Conservation (phyloP, 2,888 invertebrate species). For the Caenorhabditis sp. region DNA sequence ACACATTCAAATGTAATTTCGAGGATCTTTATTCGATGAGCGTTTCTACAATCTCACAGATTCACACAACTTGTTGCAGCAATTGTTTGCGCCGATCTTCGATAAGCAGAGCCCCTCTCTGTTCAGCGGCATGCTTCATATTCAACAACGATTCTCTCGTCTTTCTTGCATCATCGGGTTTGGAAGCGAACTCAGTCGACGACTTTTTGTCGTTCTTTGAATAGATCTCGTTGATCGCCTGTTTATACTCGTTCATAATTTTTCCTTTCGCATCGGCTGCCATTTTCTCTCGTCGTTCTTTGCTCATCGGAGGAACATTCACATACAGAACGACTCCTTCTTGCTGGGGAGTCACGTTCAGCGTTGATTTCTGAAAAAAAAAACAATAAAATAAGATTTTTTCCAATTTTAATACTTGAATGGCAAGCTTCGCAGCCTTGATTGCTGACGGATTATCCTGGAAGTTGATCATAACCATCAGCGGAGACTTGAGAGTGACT, state of each 20-base stretch:
- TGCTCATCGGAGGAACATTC: slow-evolving; percentile 85
- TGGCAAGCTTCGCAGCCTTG: slow-evolving; percentile 69
- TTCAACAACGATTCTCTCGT: slow-evolving; percentile 57
- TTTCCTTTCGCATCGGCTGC: slow-evolving; percentile 87
- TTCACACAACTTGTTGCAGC: slow-evolving; percentile 64
- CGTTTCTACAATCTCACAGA: slow-evolving; percentile 2
- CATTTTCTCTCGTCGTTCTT: slow-evolving; percentile 91
- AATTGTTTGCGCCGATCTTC: slow-evolving; percentile 62
- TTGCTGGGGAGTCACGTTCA: slow-evolving; percentile 73
- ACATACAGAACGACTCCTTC: slow-evolving; percentile 73
- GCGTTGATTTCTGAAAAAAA: slow-evolving; percentile 62
- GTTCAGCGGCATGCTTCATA: slow-evolving; percentile 63
- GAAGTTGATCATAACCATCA: slow-evolving; percentile 74
- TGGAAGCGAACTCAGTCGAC: slow-evolving; percentile 63
- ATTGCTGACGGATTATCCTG: slow-evolving; percentile 74
- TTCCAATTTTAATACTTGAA: slow-evolving; percentile 60
- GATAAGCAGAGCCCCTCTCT: slow-evolving; percentile 52
- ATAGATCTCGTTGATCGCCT: slow-evolving; percentile 70
- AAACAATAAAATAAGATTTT: not conserved
- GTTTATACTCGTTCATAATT: slow-evolving; percentile 80
- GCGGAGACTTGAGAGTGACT: slow-evolving; percentile 69
- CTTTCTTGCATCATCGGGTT: slow-evolving; percentile 79
- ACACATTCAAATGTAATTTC: slow-evolving; percentile 45
- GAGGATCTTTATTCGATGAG: slow-evolving; percentile 3
- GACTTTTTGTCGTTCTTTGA: slow-evolving; percentile 85